Base-by-base conservation (phyloP, 2,113 vertebrate genomes). In the Myotis davidii region DNA sequence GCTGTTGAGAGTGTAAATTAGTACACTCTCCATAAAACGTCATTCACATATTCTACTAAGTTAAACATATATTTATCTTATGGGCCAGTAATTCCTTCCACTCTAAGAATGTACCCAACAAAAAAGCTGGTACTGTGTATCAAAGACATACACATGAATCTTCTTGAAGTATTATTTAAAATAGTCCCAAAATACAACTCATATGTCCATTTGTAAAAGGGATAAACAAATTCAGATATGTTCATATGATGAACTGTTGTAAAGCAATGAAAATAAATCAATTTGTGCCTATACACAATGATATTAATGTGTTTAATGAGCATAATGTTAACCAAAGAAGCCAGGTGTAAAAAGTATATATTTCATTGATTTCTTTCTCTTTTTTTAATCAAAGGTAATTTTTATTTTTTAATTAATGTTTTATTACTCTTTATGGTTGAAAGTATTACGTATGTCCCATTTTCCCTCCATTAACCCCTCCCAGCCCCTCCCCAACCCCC, bases 191-290 rank as follows among this genome's bases (percentile, higher is more conserved):
- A 72, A 48, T 34, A 54, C 25, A 86, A 79, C 48, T 90, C 20
- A 48, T 4, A 32, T 1, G 16, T 72, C 76, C 20, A 72, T 12
- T 23, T 83, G 4, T 37, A 83, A 42, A 90, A 42, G 10, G 10
- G 32, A 77, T 82, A 67, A 61, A 78, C 37, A 61, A 79, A 91
- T 18, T 61, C 21, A 32, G 54, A 69, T 39, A 72, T 17, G 56
- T 25, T 81, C 20, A 16, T 16, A 94, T 18, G 27, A 70, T 23
- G 0, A 89, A 78, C 59, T 67, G 11, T 42, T 84, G 6, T 81
- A 69, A 85, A 87, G 16, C 34, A 81, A 65, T 84, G 16, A 76
- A 96, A 92, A 92, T 65, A 20, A 94, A 45, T 81, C 65, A 83
- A 11, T 27, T 89, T 89, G 64, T 18, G 12, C 17, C 69, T 34